Percentiles rank a stretch among this genome's conserved stretches.
Evolutionary conservation across 2,888 invertebrate genomes (phyloP).

Genomic region (Aphodius granarius): DNA sequence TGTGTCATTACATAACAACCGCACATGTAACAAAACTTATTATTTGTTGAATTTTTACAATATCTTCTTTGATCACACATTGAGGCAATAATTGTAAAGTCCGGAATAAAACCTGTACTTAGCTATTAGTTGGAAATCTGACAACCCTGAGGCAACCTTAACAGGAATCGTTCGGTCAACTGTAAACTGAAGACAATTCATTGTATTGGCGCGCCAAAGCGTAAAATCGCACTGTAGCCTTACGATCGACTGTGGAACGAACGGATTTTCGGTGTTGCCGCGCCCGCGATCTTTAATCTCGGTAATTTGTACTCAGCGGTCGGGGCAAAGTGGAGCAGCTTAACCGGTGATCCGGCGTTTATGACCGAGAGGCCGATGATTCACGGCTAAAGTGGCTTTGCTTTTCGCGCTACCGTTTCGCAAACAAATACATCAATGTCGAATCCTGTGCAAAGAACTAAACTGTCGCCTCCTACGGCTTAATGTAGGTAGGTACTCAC

Average conservation of each 20-base stretch:
- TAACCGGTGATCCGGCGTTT: neutral
- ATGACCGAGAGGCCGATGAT: neutral
- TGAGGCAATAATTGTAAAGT: no score
- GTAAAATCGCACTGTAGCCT: neutral
- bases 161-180: neutral
- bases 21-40: no score
- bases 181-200: neutral
- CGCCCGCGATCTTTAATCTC: neutral
- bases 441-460: neutral
- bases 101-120: no score
- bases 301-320: neutral
- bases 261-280: neutral
- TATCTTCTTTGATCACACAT: no score
- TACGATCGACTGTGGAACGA: neutral
- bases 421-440: neutral
- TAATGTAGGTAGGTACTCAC: neutral
- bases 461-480: neutral
- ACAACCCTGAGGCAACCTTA: no score
- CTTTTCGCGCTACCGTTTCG: neutral
- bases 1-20: no score
- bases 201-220: neutral
- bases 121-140: no score
- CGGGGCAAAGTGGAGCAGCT: neutral
- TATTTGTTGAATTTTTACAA: no score
- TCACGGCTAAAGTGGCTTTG: neutral